Percentiles rank a stretch among this genome's conserved stretches.
Conservation (phyloP, 2,888 invertebrate species). For the Argynnis bischoffii region DNA sequence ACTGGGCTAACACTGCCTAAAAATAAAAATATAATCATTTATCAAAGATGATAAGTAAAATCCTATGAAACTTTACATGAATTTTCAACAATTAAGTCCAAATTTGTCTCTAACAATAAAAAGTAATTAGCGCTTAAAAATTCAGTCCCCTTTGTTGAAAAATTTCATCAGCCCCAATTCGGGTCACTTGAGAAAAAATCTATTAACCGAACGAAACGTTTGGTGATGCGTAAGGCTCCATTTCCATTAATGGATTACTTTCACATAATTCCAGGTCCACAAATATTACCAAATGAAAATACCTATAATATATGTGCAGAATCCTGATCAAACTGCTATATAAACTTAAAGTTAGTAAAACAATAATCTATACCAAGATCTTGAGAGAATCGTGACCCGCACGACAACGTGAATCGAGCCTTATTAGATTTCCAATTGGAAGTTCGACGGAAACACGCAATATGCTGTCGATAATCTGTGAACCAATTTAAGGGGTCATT, state of each 20-base stretch:
- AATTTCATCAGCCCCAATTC: conserved; percentile 57
- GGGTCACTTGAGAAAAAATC: conserved; percentile 53
- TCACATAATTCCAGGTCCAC: background rate
- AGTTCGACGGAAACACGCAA: conserved; percentile 61
- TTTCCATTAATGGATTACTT: background rate
- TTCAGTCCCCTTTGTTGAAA: conserved; percentile 55
- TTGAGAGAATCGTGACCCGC: background rate
- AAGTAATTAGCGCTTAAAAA: conserved; percentile 69
- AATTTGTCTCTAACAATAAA: conserved; percentile 67
- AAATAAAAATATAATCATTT: too few species aligned
- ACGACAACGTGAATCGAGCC: conserved; percentile 26
- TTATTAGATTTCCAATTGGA: conserved; percentile 51
- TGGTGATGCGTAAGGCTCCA: conserved; percentile 42
- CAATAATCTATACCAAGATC: background rate
- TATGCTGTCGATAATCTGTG: conserved; percentile 65
- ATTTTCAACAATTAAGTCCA: conserved; percentile 74
- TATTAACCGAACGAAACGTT: conserved; percentile 58
- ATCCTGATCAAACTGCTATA: too few species aligned
- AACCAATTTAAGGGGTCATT: conserved; percentile 71
- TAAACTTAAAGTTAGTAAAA: background rate
- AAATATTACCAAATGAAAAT: background rate
- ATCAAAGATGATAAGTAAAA: too few species aligned
- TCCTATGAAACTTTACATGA: conserved; percentile 34
- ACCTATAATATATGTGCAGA: background rate
- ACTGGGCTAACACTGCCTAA: too few species aligned